Base-by-base conservation (phyloP, 2,888 invertebrate genomes). In the Sminthurides aquaticus region DNA sequence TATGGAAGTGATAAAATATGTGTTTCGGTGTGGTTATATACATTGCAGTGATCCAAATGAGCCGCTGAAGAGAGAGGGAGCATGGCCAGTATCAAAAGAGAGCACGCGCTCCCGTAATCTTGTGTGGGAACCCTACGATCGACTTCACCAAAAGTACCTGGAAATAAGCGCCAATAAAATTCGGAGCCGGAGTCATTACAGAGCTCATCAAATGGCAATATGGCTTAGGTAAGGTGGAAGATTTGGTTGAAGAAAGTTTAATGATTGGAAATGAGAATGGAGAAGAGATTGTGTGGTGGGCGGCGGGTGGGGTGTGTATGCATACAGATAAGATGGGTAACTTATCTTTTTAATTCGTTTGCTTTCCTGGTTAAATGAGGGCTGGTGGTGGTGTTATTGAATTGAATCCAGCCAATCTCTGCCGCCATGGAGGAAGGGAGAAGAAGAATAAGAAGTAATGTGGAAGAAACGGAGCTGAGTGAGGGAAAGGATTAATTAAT, bases 81-180 rank as follows among this genome's bases (percentile, higher is more conserved):
- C 86, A 59, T 81, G 90, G 70, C 87, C 88, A 2, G 87, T 88
- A 57, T 90, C 90, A 61, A 86, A 89, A 76, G 92, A 92, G 77
- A 84, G 88, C 71, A 91, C 88, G 82, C 86, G 90, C 76, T 90
- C 91, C 79, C 84, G 90, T 60, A 88, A 87, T 72, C 85, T 90
- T 75, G 85, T 84, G 60, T 96, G 96, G 96, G 93, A 93, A 74
- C 88, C 90, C 77, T 95, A 94, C 81, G 92, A 93, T 79, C 88
- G 90, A 1, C 87, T 90, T 69, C 91, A 92, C 81, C 93, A 94
- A 78, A 92, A 93, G 78, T 95, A 93, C 80, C 83, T 95, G 76
- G 91, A 91, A 84, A 90, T 93, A 78, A 71, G 70, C 52, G 66
- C 68, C 8, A 74, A 71, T 66, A 74, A 74, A 71, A 70, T 74